These are phyloP conservation scores for Andrena dorsata DNA, from an alignment of 2,888 invertebrate genomes.

Conservation along the genomic window DNA sequence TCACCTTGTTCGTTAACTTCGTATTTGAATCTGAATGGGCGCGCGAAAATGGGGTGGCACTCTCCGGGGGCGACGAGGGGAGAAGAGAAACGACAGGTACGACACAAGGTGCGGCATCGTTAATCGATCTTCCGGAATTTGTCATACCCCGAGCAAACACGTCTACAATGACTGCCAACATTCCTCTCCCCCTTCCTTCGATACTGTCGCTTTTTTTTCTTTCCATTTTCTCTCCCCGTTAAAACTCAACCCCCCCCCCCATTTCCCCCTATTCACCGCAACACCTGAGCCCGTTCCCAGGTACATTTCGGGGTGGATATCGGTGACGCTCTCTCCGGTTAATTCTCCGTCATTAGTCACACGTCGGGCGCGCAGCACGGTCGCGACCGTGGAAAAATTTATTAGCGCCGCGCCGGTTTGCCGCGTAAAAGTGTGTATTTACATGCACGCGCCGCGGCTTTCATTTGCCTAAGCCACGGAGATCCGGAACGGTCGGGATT, in stretches of 20 bases:
- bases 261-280: conserved; percentile 37
- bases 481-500: conserved; percentile 71
- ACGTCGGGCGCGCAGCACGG: conserved; percentile 53
- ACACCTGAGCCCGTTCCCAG: conserved; percentile 67
- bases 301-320: conserved; percentile 45
- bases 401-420: conserved; percentile 68
- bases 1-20: conserved; percentile 82
- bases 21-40: conserved; percentile 80
- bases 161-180: conserved; percentile 35
- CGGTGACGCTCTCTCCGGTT: conserved; percentile 67
- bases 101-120: conserved; percentile 52
- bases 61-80: conserved; percentile 18
- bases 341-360: conserved; percentile 77
- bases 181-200: not conserved
- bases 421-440: conserved; percentile 75
- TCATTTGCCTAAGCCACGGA: conserved; percentile 78
- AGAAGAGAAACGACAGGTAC: conserved; percentile 69
- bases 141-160: conserved; percentile 63
- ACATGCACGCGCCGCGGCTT: conserved; percentile 74
- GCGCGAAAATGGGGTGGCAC: conserved; percentile 12
- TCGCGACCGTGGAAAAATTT: conserved; percentile 72
- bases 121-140: conserved; percentile 74
- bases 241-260: conserved; percentile 28
- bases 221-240: conserved; percentile 10
- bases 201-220: not conserved